phyloP scores from a whole-genome alignment of 2,113 vertebrate genomes.

The Prietella phreatophila region DNA sequence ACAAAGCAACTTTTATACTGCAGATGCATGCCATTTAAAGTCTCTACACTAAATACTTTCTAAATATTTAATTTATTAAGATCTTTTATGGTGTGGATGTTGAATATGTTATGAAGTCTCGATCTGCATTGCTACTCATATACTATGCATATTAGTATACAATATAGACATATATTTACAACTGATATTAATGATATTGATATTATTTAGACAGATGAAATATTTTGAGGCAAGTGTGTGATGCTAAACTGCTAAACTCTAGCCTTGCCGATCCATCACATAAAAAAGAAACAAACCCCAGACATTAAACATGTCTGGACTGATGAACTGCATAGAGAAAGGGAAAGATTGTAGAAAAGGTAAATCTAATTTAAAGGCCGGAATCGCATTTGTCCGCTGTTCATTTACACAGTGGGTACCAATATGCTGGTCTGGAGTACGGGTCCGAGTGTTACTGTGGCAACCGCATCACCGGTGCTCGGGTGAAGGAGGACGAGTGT shows the following conservation, averaged over 20 bases:
- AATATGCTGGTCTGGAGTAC: slow-evolving; percentile 76
- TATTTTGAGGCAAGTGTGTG: neutral
- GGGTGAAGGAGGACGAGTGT: slow-evolving; percentile 72
- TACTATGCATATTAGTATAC: neutral
- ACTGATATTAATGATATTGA: neutral
- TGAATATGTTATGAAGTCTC: neutral
- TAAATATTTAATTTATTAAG: neutral
- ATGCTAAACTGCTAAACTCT: neutral
- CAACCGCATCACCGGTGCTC: slow-evolving; percentile 66
- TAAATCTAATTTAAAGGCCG: neutral
- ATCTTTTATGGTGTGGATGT: neutral
- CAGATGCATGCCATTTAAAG: neutral
- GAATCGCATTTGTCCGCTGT: slow-evolving; percentile 21
- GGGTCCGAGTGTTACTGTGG: slow-evolving; percentile 86
- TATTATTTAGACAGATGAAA: neutral
- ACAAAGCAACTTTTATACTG: too few relatives aligned
- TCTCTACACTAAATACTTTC: neutral
- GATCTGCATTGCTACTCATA: neutral
- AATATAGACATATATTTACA: neutral
- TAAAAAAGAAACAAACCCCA: neutral
- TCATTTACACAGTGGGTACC: slow-evolving; percentile 73
- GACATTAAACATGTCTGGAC: neutral
- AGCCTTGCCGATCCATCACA: neutral
- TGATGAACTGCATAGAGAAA: neutral
- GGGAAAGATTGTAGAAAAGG: neutral